These are phyloP conservation scores for Leptinotarsa juncta DNA, from an alignment of 2,888 invertebrate genomes.

Conservation along the genomic window DNA sequence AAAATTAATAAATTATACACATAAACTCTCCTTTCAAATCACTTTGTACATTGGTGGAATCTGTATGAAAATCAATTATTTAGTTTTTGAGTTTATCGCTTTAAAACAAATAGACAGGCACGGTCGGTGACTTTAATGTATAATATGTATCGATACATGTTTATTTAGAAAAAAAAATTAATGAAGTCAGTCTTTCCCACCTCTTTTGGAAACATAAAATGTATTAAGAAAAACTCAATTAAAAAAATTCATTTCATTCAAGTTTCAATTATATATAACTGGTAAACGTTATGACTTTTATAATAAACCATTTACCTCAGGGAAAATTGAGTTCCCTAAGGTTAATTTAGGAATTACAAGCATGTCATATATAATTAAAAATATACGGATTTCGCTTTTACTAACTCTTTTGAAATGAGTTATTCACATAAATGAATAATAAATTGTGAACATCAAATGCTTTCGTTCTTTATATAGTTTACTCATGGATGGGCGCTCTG, in stretches of 20 bases:
- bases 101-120: too few relatives aligned
- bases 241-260: constrained; percentile 4
- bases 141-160: too few relatives aligned
- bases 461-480: constrained; percentile 56
- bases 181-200: too few relatives aligned
- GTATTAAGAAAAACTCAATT: neutral
- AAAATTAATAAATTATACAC: too few relatives aligned
- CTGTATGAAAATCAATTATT: too few relatives aligned
- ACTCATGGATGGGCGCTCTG: constrained; percentile 35
- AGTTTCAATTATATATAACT: constrained; percentile 13
- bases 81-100: too few relatives aligned
- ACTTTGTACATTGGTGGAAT: too few relatives aligned
- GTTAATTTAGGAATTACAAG: constrained; percentile 62
- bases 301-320: constrained; percentile 49
- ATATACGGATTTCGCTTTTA: constrained; percentile 58
- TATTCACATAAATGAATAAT: constrained; percentile 60
- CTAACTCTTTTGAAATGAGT: constrained; percentile 54
- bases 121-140: too few relatives aligned
- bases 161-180: too few relatives aligned
- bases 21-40: too few relatives aligned
- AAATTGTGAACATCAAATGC: constrained; percentile 60
- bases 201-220: too few relatives aligned
- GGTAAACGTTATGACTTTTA: constrained; percentile 5
- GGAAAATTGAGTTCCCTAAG: constrained; percentile 53
- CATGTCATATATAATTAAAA: constrained; percentile 61